phyloP scores from a whole-genome alignment of 2,888 invertebrate genomes.

The Conus canariensis region DNA sequence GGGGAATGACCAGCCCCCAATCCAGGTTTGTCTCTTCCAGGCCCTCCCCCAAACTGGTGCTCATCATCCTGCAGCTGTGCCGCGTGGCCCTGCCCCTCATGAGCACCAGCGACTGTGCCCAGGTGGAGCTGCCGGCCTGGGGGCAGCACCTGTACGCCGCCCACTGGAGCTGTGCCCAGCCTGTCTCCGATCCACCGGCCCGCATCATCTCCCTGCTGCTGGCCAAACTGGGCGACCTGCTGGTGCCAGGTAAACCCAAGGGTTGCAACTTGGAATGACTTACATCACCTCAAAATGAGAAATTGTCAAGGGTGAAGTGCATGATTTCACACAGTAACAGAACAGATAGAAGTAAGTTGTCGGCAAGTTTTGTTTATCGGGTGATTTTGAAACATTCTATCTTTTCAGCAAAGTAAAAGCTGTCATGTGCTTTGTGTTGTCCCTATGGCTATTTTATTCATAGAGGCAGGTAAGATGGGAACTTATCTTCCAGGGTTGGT shows the following conservation, averaged over 20 bases:
- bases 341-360: too few relatives aligned
- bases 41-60: conserved; percentile 77
- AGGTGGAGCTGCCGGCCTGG: conserved; percentile 76
- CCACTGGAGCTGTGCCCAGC: conserved; percentile 65
- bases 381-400: too few relatives aligned
- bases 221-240: conserved; percentile 78
- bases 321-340: too few relatives aligned
- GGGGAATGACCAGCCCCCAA: not conserved
- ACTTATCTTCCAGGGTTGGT: too few relatives aligned
- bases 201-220: conserved; percentile 76
- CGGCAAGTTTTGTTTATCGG: too few relatives aligned
- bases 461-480: too few relatives aligned
- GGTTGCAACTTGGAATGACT: not conserved
- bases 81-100: conserved; percentile 77
- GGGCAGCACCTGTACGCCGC: conserved; percentile 65
- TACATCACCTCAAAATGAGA: too few relatives aligned
- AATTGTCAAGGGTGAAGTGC: too few relatives aligned
- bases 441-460: too few relatives aligned
- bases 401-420: too few relatives aligned
- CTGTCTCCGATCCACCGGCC: conserved; percentile 74
- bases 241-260: conserved; percentile 74
- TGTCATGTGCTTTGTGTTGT: too few relatives aligned
- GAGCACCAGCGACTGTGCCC: conserved; percentile 74
- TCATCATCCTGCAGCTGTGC: conserved; percentile 78
- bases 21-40: conserved; percentile 55